Base-by-base conservation (phyloP, 1,140 invertebrate species). In the Lethocerus indicus region DNA sequence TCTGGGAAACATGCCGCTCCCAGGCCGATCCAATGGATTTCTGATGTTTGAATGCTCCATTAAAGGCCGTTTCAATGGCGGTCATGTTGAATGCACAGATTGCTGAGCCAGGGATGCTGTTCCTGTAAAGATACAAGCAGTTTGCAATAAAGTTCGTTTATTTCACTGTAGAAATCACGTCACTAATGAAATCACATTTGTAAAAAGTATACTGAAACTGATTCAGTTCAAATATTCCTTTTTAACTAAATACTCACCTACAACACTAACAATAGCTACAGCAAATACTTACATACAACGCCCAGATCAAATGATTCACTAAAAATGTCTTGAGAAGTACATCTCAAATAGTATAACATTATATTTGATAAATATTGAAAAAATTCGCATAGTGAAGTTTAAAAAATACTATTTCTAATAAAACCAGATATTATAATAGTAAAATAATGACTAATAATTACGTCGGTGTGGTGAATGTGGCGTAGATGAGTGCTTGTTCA, bases 71-170 rank as follows among this genome's bases (percentile, higher is more conserved):
- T 37, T 81, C 72, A 12, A 98, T 86, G 0, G 87, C 72, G 0
- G 78, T 75, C 65, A 94, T 76, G 59, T 83, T 89, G 68, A 87
- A 98, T 0, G 84, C 79, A 65, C 93, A 98, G 0, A 98, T 76
- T 0, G 93, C 92, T 9, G 91, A 93, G 6, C 90, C 91, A 13
- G 79, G 74, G 52, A 97, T 89, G 54, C 86, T 83, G 60, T 94
- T 94, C 16, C 83, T 87, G 64, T 60, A 60, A 67, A 23, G 12
- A 48, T 12, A 41, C 23, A 29, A n/a, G n/a, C n/a, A n/a, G n/a
- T n/a, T n/a, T n/a, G n/a, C n/a, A n/a, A n/a, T n/a, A n/a, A n/a
- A n/a, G n/a, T n/a, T n/a, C n/a, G n/a, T n/a, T n/a, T n/a, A n/a
- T n/a, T n/a, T n/a, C n/a, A n/a, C n/a, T n/a, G n/a, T n/a, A n/a